Conservation (phyloP, 1,140 invertebrate genomes). For the Liolophura sinensis region DNA sequence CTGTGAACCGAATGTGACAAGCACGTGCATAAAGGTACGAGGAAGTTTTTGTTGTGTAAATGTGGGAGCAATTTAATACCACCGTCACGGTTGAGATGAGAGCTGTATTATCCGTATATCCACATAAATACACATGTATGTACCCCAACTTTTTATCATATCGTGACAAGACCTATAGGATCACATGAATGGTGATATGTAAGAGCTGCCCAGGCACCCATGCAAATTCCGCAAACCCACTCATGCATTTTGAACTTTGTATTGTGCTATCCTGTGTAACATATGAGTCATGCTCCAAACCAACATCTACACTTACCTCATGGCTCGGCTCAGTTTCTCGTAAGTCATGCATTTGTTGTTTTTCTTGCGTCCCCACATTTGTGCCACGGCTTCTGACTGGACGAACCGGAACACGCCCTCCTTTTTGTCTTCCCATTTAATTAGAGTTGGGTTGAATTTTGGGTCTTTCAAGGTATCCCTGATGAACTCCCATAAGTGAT, state of each 20-base stretch:
- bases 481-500: slow-evolving; percentile 55
- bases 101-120: neutral
- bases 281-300: too few species aligned
- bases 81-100: neutral
- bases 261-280: too few species aligned
- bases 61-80: neutral
- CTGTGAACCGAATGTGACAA: neutral
- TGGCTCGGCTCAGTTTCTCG: slow-evolving; percentile 89
- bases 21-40: neutral
- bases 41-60: neutral
- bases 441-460: slow-evolving; percentile 37
- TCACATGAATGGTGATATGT: too few species aligned
- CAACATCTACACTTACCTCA: slow-evolving; percentile 68
- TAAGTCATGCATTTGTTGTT: slow-evolving; percentile 92
- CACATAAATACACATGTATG: too few species aligned
- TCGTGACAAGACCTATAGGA: too few species aligned
- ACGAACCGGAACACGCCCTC: slow-evolving; percentile 85
- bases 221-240: too few species aligned
- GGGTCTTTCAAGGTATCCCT: slow-evolving; percentile 46
- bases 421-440: slow-evolving; percentile 86
- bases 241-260: too few species aligned
- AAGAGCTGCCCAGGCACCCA: too few species aligned
- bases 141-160: too few species aligned
- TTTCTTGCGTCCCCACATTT: slow-evolving; percentile 83
- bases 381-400: slow-evolving; percentile 85